Conservation (phyloP, 2,797 vertebrate genomes). For the Octomys mimax region DNA sequence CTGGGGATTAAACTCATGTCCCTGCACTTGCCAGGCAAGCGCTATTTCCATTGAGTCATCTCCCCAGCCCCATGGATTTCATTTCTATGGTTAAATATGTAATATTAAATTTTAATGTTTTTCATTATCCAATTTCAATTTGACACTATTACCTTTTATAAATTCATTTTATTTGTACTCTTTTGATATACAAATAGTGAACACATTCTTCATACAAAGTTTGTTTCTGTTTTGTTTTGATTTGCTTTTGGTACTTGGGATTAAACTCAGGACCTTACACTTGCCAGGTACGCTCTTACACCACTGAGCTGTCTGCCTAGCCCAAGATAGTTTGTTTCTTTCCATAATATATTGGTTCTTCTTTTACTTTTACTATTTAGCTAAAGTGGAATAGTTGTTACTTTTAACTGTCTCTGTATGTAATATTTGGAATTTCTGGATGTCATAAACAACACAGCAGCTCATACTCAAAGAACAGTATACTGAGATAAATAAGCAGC, state of each 20-base stretch:
- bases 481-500: not conserved
- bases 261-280: too few species aligned
- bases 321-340: not conserved
- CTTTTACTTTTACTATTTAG: not conserved
- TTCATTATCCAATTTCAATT: not conserved
- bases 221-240: not conserved
- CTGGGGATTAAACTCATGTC: too few species aligned
- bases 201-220: not conserved
- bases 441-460: not conserved
- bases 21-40: too few species aligned
- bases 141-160: not conserved
- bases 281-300: too few species aligned
- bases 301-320: too few species aligned
- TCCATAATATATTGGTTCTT: not conserved
- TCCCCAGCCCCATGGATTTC: too few species aligned
- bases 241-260: too few species aligned
- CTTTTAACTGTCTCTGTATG: not conserved
- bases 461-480: not conserved
- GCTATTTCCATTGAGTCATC: too few species aligned
- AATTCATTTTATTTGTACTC: not conserved
- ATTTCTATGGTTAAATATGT: not conserved
- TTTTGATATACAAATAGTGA: not conserved
- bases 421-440: not conserved
- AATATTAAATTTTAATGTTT: not conserved
- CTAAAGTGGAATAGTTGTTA: not conserved